Conservation (phyloP, 1,140 invertebrate species). For the Oedothorax gibbosus region DNA sequence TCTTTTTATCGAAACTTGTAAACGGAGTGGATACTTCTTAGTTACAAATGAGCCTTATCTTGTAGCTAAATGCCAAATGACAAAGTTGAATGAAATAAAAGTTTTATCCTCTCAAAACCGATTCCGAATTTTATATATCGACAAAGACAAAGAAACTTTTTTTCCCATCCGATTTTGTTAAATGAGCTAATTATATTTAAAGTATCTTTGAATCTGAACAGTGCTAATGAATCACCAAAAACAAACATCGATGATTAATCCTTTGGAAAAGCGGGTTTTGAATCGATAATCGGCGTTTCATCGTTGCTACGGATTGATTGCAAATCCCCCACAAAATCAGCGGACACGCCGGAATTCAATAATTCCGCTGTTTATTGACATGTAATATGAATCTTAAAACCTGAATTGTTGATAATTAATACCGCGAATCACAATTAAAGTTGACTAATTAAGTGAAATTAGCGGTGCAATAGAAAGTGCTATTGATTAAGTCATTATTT, state of each 20-base stretch:
- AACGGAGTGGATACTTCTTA: slow-evolving; percentile 12
- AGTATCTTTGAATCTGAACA: slow-evolving; percentile 59
- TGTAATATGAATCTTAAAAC: slow-evolving; percentile 61
- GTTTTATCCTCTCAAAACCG: slow-evolving; percentile 33
- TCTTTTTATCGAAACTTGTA: slow-evolving; percentile 36
- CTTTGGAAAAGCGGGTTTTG: slow-evolving; percentile 38
- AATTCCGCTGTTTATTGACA: slow-evolving; percentile 60
- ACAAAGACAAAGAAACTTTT: slow-evolving; percentile 51
- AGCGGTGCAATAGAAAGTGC: slow-evolving; percentile 59
- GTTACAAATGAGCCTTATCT: slow-evolving; percentile 47
- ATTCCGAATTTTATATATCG: slow-evolving; percentile 58
- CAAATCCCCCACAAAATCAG: slow-evolving; percentile 48
- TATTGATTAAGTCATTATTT: slow-evolving; percentile 62
- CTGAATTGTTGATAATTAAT: slow-evolving; percentile 61
- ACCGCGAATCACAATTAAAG: slow-evolving; percentile 60
- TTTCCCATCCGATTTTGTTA: slow-evolving; percentile 46
- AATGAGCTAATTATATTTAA: slow-evolving; percentile 61
- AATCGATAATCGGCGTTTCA: slow-evolving; percentile 61
- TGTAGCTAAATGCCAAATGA: slow-evolving; percentile 21
- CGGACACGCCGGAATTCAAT: slow-evolving; percentile 56
- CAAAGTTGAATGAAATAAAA: slow-evolving; percentile 46
- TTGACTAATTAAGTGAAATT: slow-evolving; percentile 62
- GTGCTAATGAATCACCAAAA: slow-evolving; percentile 59
- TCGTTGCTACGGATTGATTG: slow-evolving; percentile 51
- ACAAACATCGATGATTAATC: slow-evolving; percentile 60